Base-by-base conservation (phyloP, 2,113 vertebrate genomes). In the Myrmophylax atrothorax region DNA sequence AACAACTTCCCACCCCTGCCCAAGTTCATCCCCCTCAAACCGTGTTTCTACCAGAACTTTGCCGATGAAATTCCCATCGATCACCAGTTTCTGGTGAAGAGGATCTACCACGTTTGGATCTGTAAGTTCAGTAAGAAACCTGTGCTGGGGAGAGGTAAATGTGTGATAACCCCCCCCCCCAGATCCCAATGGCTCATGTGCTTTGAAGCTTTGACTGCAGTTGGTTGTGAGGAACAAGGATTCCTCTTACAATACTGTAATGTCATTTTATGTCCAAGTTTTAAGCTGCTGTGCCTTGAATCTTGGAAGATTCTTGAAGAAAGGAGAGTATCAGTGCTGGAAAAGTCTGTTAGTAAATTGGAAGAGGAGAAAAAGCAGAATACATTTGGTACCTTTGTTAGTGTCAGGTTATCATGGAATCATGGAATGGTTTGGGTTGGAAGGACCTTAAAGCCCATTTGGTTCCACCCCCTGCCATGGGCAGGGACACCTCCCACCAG, bases 1-100 rank as follows among this genome's bases (percentile, higher is more conserved):
- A 99, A 99, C 93, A 99, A 99, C 96, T 99, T 99, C 89, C 99
- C 99, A 1, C 99, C 99, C 0, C 96, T 99, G 80, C 99, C 99
- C 6, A 91, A 93, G 81, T 98, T 99, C 52, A 72, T 99, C 38
- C 99, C 97, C 10, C 97, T 99, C 91, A 99, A 99, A 80, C 99
- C 99, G 1, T 99, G 99, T 84, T 99, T 99, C 98, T 99, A 99
- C 97, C 99, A 99, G 89, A 98, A 99, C 42, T 98, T 99, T 25
- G 98, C 98, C 0, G 99, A 99, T 9, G 99, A 99, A 85, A 99
- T 99, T 16, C 99, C 99, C 38, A 96, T 97, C 0, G 98, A 98
- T 18, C 97, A 99, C 84, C 98, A 98, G 86, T 97, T 96, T n/a
- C 93, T 99, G 93, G 98, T 99, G 94, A 98, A 97, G 90, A 98